phyloP scores from a whole-genome alignment of 2,888 invertebrate species.

The Xanthorhoe designata region DNA sequence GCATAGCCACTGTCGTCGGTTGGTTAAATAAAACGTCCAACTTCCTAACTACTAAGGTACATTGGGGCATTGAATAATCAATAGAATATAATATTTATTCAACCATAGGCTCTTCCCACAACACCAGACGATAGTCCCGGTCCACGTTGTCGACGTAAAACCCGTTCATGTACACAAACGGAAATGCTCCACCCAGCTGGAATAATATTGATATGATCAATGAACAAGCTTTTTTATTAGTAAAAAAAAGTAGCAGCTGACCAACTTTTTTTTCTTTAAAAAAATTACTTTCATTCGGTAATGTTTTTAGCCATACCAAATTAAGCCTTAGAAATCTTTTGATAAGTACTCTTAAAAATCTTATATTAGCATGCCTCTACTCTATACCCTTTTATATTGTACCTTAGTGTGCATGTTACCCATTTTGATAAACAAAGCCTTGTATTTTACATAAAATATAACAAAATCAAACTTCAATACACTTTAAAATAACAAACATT shows the following conservation, averaged over 20 bases:
- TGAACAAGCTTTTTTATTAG: no score
- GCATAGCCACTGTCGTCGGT: background rate
- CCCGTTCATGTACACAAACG: slow-evolving; percentile 65
- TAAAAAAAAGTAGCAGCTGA: no score
- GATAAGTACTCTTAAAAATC: no score
- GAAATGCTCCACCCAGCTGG: slow-evolving; percentile 61
- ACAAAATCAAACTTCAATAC: background rate
- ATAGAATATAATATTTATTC: background rate
- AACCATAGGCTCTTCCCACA: slow-evolving; percentile 57
- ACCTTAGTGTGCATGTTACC: no score
- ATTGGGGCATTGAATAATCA: background rate
- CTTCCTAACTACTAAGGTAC: background rate
- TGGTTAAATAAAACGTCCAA: background rate
- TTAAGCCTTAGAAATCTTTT: no score
- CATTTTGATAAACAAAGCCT: slow-evolving; percentile 2
- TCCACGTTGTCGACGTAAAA: slow-evolving; percentile 71
- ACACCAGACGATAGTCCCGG: slow-evolving; percentile 63
- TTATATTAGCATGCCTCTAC: background rate
- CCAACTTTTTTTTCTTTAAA: no score
- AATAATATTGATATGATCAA: slow-evolving; percentile 32
- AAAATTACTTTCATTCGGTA: no score
- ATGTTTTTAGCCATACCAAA: no score
- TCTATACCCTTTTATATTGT: no score
- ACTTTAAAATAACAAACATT: background rate
- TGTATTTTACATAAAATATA: background rate